Evolutionary conservation across 2,888 invertebrate genomes (phyloP).

Genomic region (Chymomyza amoena): DNA sequence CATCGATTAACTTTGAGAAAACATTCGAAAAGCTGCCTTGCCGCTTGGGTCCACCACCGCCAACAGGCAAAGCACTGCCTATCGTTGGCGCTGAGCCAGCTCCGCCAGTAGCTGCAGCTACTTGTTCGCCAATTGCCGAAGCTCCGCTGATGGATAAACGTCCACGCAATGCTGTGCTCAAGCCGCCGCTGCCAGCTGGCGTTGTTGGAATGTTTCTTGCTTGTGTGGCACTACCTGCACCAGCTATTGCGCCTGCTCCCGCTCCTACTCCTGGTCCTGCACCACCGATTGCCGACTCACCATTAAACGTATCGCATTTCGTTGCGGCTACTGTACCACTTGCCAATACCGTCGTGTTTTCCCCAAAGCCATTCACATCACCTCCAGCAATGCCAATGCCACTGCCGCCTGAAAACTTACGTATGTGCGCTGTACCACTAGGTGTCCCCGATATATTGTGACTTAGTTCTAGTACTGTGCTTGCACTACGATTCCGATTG

Average conservation of each 20-base stretch:
- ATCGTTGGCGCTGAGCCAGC: constrained; percentile 59
- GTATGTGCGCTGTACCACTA: neutral
- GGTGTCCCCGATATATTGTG: constrained; percentile 22
- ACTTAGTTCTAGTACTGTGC: constrained; percentile 61
- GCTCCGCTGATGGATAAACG: constrained; percentile 59
- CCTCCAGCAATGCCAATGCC: constrained; percentile 12
- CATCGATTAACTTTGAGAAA: constrained; percentile 79
- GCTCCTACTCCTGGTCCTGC: constrained; percentile 12
- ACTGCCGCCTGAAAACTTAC: constrained; percentile 27
- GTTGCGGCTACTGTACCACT: constrained; percentile 4
- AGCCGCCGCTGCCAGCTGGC: constrained; percentile 6
- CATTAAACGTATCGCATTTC: constrained; percentile 57
- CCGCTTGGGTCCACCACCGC: constrained; percentile 58
- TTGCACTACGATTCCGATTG: constrained; percentile 60
- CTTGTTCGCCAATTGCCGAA: neutral
- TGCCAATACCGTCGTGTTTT: constrained; percentile 18
- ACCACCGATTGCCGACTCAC: constrained; percentile 25
- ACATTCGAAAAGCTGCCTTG: constrained; percentile 78
- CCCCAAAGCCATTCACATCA: constrained; percentile 60
- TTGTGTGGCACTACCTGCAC: constrained; percentile 1
- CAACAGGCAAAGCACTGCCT: constrained; percentile 28
- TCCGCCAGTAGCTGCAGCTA: constrained; percentile 18
- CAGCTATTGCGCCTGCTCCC: constrained; percentile 5
- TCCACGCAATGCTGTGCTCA: constrained; percentile 47
- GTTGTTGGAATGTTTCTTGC: neutral